Conservation (phyloP, 2,888 invertebrate species). For the Cheilosia variabilis region DNA sequence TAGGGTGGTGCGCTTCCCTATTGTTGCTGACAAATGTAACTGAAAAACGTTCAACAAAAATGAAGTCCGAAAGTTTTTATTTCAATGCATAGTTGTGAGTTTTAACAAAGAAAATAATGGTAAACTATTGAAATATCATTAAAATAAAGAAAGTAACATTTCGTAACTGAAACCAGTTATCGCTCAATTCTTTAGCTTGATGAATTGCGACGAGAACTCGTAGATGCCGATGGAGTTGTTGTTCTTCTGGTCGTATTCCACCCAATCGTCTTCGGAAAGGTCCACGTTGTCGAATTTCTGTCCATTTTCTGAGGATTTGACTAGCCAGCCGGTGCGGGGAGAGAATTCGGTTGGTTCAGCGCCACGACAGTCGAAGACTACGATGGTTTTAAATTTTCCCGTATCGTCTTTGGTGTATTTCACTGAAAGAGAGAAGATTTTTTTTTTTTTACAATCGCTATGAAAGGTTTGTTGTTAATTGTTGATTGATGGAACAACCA, state of each 20-base stretch:
- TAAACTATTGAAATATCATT: constrained; percentile 54
- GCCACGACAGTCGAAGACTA: constrained; percentile 96
- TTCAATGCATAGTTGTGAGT: constrained; percentile 56
- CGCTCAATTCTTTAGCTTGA: constrained; percentile 88
- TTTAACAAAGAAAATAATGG: constrained; percentile 51
- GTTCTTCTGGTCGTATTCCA: constrained; percentile 96
- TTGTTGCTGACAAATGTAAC: constrained; percentile 86
- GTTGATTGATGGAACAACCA: not conserved
- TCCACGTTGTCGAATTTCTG: constrained; percentile 91
- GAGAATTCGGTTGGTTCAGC: constrained; percentile 93
- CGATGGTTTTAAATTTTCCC: constrained; percentile 91
- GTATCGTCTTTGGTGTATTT: constrained; percentile 88
- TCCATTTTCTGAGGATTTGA: constrained; percentile 89
- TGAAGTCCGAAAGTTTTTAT: constrained; percentile 16
- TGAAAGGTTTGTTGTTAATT: not conserved
- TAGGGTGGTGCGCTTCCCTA: constrained; percentile 95
- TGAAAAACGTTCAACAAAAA: constrained; percentile 71
- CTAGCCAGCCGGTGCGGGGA: constrained; percentile 92
- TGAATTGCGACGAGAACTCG: constrained; percentile 91
- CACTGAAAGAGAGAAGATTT: constrained; percentile 81
- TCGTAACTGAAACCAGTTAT: constrained; percentile 4
- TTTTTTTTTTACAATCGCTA: not conserved
- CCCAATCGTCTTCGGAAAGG: constrained; percentile 95
- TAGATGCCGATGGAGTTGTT: constrained; percentile 92
- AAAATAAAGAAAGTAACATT: constrained; percentile 56